phyloP scores from a whole-genome alignment of 2,113 vertebrate species.

The Misgurnus anguillicaudatus region DNA sequence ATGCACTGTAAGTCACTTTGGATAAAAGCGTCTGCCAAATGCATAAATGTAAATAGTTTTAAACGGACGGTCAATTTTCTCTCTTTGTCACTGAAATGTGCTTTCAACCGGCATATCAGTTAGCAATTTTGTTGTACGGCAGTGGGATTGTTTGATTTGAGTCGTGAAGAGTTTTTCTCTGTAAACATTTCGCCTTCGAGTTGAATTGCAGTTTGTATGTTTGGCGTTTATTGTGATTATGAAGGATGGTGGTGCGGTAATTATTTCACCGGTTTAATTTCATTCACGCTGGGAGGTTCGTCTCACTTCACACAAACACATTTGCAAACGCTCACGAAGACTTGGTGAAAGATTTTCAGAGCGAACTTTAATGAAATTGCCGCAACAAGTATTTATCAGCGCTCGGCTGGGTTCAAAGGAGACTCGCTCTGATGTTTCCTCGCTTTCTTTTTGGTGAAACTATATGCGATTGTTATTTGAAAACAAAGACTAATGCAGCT shows the following conservation, averaged over 20 bases:
- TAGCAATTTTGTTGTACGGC: too few species aligned
- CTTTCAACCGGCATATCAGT: too few species aligned
- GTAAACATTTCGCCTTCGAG: background rate
- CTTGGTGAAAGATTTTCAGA: background rate
- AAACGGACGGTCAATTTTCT: too few species aligned
- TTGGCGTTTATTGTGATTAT: background rate
- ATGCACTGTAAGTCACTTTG: too few species aligned
- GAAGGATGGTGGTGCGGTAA: slow-evolving; percentile 56
- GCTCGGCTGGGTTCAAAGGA: background rate
- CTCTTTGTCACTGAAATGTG: too few species aligned
- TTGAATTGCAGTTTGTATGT: background rate
- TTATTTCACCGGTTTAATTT: slow-evolving; percentile 64
- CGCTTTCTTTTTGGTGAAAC: slow-evolving; percentile 11
- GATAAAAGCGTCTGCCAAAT: too few species aligned
- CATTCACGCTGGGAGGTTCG: slow-evolving; percentile 56
- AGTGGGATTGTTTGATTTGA: too few species aligned
- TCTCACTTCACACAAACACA: slow-evolving; percentile 54
- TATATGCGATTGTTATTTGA: background rate
- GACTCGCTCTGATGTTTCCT: slow-evolving; percentile 25
- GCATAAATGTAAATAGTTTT: too few species aligned
- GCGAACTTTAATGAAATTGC: slow-evolving; percentile 24
- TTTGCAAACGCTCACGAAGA: slow-evolving; percentile 34
- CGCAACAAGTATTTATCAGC: slow-evolving; percentile 23
- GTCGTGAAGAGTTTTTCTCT: too few species aligned
- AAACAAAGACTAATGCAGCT: background rate